These are phyloP conservation scores for Heterodera filipjevi DNA, from an alignment of 2,888 invertebrate species.

Conservation along the genomic window DNA sequence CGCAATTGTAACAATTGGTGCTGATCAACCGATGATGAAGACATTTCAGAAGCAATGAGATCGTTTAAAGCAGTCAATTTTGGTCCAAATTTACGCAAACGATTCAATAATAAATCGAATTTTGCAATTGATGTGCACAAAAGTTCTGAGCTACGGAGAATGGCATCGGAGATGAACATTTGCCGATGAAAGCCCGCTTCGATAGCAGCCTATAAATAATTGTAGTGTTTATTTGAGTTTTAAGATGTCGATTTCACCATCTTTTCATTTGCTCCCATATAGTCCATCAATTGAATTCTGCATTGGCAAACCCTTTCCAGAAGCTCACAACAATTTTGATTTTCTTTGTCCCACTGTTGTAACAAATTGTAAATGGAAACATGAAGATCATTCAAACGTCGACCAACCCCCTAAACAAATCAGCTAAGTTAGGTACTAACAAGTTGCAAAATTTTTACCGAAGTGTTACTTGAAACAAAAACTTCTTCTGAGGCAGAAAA, in stretches of 20 bases:
- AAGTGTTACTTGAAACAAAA: neutral
- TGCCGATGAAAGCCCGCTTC: neutral
- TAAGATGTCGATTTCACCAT: neutral
- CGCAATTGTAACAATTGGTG: neutral
- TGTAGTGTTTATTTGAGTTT: neutral
- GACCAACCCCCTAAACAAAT: slow-evolving; percentile 19
- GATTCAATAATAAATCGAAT: slow-evolving; percentile 10
- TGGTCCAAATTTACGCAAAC: slow-evolving; percentile 9
- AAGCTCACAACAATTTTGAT: slow-evolving; percentile 16
- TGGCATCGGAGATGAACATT: slow-evolving; percentile 28
- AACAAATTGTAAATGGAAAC: slow-evolving; percentile 30
- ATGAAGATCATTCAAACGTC: slow-evolving; percentile 25
- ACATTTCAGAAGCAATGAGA: neutral
- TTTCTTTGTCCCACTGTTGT: slow-evolving; percentile 30
- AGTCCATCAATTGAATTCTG: slow-evolving; percentile 19
- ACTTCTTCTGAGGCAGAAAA: neutral
- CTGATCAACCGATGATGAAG: neutral
- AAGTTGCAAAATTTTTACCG: neutral
- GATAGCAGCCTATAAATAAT: neutral
- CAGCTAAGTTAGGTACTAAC: neutral
- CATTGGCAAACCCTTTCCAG: slow-evolving; percentile 24
- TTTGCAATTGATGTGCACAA: slow-evolving; percentile 16
- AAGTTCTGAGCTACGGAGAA: slow-evolving; percentile 30
- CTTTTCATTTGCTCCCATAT: neutral
- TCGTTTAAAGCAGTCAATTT: neutral